Evolutionary conservation across 2,888 invertebrate genomes (phyloP), one percentile per base, ranked within the genome.

Genomic region (Chymomyza caudatula): DNA sequence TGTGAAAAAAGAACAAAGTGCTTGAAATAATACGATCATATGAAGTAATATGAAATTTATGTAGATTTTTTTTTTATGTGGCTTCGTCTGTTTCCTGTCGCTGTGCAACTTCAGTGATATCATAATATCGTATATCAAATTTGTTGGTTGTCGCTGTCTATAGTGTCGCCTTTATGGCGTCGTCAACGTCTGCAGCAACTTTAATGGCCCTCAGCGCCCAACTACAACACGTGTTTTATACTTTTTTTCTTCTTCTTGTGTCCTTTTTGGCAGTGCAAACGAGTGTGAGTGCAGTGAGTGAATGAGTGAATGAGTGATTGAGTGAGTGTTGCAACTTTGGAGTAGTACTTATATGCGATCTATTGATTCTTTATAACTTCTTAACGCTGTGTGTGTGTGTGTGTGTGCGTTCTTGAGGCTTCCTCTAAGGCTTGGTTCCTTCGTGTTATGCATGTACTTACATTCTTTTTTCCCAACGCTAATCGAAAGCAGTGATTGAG

Each of bases 21-120:
- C 13, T 52, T 5, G 20, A 52, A 52, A 52, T 22, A 37, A 37
- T 37, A 37, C 11, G 8, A 11, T 11, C 11, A 11, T 37, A 2
- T 37, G 0, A 4, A 37, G n/a, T 37, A 54, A 47, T 47, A 17
- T 17, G 47, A 37, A 37, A 19, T 53, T 3, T 22, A 6, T 64
- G 67, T 54, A 53, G 67, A 59, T 74, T 56, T 55, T 53, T 37
- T 6, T 64, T n/a, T 51, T 61, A 54, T 54, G 60, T 71, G 76
- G 63, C 64, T 86, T 78, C 70, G 80, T 82, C 81, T 78, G 86
- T 82, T 80, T 86, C 81, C 74, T 77, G 83, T 64, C 84, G 81
- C 8, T 17, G 47, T 8, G 15, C 1, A 15, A 47, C 47, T 37
- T 47, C 2, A 47, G 47, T 80, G 80, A 84, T 80, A 85, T 80